Evolutionary conservation across 2,113 vertebrate species (phyloP), one percentile per base, ranked within the genome.

Genomic region (Spea bombifrons): DNA sequence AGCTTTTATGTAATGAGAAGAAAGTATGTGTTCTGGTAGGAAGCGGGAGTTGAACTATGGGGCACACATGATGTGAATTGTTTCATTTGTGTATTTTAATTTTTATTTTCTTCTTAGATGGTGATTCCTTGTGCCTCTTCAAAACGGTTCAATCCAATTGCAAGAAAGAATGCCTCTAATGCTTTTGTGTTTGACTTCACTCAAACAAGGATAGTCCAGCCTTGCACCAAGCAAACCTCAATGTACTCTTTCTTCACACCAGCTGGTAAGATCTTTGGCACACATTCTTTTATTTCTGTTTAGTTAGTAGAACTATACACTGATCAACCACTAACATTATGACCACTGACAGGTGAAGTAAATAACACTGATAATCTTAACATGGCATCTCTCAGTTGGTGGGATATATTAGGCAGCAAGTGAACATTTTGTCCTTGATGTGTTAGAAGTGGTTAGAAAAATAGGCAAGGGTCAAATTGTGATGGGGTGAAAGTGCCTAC

Each of bases 241-340:
- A 92, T 92, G 75, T 61, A 80, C 4, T 3, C 81, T 74, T 93
- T 90, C 86, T 85, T 91, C 81, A 12, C 83, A 63, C 70, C 3
- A 12, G 7, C 45, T 49, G 78, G 78, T 80, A 80, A 80, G n/a
- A 6, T 64, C 8, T 30, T 6, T 7, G 8, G n/a, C 3, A 5
- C 5, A 5, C 8, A 17, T 30, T 4, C 30, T 7, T 64, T 16
- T 13, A 12, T 12, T 13, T 13, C 61, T 64, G 16, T 64, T 30
- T 30, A 7, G 17, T 64, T 8, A 17, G 5, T 6, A 64, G 17
- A 64, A 64, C 4, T 30, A 30, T 30, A 30, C 30, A 30, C 30
- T 2, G 30, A 30, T 30, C 30, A 30, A 2, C 30, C 30, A 2
- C n/a, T 30, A 30, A 1, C 30, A 2, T 30, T 30, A 30, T 30